Evolutionary conservation across 2,113 vertebrate species (phyloP), one percentile per base, ranked within the genome.

Genomic region (Setophaga petechia): DNA sequence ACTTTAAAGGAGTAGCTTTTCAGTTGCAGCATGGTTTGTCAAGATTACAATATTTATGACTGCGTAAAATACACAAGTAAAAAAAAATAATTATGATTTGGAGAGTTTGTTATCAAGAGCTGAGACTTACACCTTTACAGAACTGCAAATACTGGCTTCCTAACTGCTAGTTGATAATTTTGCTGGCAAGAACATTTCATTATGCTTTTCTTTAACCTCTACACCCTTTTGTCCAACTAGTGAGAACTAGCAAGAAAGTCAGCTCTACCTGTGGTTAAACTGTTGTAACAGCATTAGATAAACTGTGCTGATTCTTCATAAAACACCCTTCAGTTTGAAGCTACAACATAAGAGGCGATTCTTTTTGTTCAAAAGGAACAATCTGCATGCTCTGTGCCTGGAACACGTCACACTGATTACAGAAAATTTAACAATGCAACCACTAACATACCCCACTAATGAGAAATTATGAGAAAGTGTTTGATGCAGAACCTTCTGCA

Each of bases 21-120:
- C 95, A 95, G 73, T 52, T 95, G 95, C 96, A 96, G 95, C 96
- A 96, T 96, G 88, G 94, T 95, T 96, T 73, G 90, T 96, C 95
- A 96, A 94, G 95, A 96, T 96, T 97, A 96, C 95, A 97, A 96
- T 91, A 90, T 84, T 90, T 95, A 94, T 31, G 94, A 95, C 95
- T 97, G 95, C 93, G 68, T 94, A 93, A 96, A 96, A 96, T 94
- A 97, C 94, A 96, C 68, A 92, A 89, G 93, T 95, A 93, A 94
- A 97, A 90, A 87, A 63, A 89, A 92, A 39, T 37, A 94, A 79
- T 15, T 41, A 92, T 47, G 69, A 75, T 87, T 84, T 84, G 90
- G 89, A 95, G 92, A 97, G 77, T 87, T 92, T 84, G 92, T 95
- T 96, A 96, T 75, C 93, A 79, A 96, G 95, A 97, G 95, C 76